Evolutionary conservation across 2,113 vertebrate species (phyloP).

Genomic region (Oophaga pumilio): DNA sequence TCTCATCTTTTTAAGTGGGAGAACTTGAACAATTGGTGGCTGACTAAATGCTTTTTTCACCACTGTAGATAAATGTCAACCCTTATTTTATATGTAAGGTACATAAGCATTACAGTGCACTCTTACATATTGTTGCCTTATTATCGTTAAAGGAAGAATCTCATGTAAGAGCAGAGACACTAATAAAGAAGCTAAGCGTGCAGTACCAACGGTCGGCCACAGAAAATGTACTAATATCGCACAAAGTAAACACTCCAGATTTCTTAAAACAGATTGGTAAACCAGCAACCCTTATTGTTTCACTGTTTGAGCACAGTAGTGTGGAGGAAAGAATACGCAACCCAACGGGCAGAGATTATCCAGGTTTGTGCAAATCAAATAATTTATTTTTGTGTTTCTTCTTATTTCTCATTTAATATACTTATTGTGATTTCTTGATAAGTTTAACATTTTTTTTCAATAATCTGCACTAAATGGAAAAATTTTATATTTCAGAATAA

Average conservation of each 20-base stretch:
- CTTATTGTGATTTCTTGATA: neutral
- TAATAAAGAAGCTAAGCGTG: slow-evolving; percentile 82
- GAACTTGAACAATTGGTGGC: too few species aligned
- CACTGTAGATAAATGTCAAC: too few species aligned
- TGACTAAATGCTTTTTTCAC: too few species aligned
- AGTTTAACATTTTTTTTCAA: neutral
- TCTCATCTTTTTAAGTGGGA: too few species aligned
- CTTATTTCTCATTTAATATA: neutral
- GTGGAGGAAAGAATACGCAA: slow-evolving; percentile 80
- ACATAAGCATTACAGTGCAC: neutral
- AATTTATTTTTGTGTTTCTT: neutral
- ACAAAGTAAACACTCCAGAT: slow-evolving; percentile 76
- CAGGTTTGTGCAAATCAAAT: slow-evolving; percentile 74
- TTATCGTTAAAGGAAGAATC: slow-evolving; percentile 72
- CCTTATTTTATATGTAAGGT: neutral
- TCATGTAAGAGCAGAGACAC: slow-evolving; percentile 72
- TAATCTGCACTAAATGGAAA: neutral
- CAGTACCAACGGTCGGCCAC: slow-evolving; percentile 87
- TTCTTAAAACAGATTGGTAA: slow-evolving; percentile 76
- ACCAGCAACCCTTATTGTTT: slow-evolving; percentile 81
- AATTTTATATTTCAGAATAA: neutral
- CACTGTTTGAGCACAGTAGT: slow-evolving; percentile 87
- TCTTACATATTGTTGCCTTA: neutral
- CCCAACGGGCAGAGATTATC: slow-evolving; percentile 72
- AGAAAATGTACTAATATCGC: slow-evolving; percentile 79